Conservation (phyloP, 2,113 vertebrate species). For the Eonycteris spelaea region DNA sequence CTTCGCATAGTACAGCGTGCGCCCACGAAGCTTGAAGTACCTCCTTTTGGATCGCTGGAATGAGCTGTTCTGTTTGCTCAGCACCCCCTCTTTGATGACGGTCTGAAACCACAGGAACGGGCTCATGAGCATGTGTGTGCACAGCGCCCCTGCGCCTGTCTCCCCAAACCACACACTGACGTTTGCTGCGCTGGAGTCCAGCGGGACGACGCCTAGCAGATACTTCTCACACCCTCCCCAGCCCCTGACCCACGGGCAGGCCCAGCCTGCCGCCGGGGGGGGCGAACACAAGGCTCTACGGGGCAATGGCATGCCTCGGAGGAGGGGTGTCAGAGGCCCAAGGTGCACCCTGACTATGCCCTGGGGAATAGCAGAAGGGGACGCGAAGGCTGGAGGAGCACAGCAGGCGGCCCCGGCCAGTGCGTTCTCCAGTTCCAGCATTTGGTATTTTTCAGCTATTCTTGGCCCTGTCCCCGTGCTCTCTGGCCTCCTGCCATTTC, state of each 20-base stretch:
- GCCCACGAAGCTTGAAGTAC: constrained; percentile 96
- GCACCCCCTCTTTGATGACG: constrained; percentile 93
- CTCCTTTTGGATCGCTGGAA: constrained; percentile 98
- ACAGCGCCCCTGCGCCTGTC: background rate
- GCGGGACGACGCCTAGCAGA: background rate
- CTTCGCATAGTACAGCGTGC: constrained; percentile 97
- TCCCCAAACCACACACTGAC: background rate
- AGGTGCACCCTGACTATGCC: background rate
- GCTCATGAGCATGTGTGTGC: background rate
- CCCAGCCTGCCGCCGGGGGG: accelerated
- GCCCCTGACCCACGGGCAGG: background rate
- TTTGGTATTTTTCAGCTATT: constrained; percentile 78
- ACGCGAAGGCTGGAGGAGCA: constrained; percentile 1
- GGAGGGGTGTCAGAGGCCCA: background rate
- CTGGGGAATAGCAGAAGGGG: background rate
- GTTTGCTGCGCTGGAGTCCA: too few species aligned
- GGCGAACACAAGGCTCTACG: background rate
- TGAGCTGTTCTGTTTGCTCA: constrained; percentile 97
- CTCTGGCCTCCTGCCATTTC: constrained; percentile 83
- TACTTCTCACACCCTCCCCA: background rate
- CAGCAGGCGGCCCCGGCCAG: background rate
- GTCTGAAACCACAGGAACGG: constrained; percentile 85
- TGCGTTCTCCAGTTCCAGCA: constrained; percentile 53
- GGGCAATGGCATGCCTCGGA: background rate
- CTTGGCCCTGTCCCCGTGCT: constrained; percentile 71